Base-by-base conservation (phyloP, 2,888 invertebrate genomes). In the Clivina fossor region DNA sequence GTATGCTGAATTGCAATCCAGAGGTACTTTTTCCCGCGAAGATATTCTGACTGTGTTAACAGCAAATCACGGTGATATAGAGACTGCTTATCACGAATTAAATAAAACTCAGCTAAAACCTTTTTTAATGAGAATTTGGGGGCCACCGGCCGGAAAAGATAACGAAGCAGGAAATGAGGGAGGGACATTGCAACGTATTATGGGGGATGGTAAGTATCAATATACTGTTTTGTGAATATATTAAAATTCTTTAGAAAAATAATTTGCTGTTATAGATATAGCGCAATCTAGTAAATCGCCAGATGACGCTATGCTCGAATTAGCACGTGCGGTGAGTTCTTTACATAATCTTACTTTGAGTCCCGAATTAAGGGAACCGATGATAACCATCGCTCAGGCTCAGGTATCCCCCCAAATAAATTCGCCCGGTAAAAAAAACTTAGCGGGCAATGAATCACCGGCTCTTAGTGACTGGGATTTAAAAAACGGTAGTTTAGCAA, bases 51-150 rank as follows among this genome's bases (percentile, higher is more conserved):
- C 84, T 35, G 85, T 86, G 16, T 71, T 89, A 67, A 87, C 82
- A 54, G 82, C 80, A 51, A 82, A 82, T 68, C 82, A 84, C 66
- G 89, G 89, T 60, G 85, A 86, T 72, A 74, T 86, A 59, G 87
- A 88, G 58, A 78, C 82, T 26, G 85, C 89, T 13, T 78, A 82
- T 60, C 75, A 81, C 61, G 88, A 89, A 68, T 75, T 89, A 56
- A 85, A 83, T 66, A 87, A 86, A 69, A 83, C 83, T 61, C 87
- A 88, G 68, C 73, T 88, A 58, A 88, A 87, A 70, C 88, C 88
- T 41, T 88, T 88, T 76, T 74, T 88, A 61, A 87, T 88, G 86
- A 77, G 86, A 69, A 88, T 89, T 65, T 88, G 87, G 85, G 87
- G 87, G 57, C 86, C 87, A 56, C 83, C 84, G 15, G 79, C 80